Conservation (phyloP, 2,888 invertebrate species). For the Conops quadrifasciatus region DNA sequence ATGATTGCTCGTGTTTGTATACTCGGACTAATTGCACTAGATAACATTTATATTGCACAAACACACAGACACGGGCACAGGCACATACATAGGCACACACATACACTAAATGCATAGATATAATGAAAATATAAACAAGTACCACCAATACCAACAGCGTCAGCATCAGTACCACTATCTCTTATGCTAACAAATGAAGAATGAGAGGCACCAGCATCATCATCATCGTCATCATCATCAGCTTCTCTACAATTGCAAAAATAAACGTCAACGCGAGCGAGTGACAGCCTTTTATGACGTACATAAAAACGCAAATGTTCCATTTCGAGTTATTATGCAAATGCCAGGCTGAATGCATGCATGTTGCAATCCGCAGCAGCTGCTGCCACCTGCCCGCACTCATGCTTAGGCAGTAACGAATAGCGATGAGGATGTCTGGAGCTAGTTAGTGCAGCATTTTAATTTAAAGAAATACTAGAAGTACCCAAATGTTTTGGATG, state of each 20-base stretch:
- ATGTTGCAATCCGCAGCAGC: not conserved
- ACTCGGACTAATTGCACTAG: slow-evolving; percentile 16
- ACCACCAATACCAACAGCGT: not conserved
- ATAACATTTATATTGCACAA: not conserved
- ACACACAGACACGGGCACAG: not conserved
- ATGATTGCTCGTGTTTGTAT: not conserved
- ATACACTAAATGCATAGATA: not conserved
- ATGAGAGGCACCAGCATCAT: not conserved
- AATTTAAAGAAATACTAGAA: slow-evolving; percentile 39
- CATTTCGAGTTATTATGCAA: slow-evolving; percentile 43
- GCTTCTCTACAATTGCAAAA: slow-evolving; percentile 30
- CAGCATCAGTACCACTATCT: not conserved
- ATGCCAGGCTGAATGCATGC: slow-evolving; percentile 30
- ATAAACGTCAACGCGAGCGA: slow-evolving; percentile 39
- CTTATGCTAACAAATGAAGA: too few species aligned
- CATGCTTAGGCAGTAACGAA: not conserved
- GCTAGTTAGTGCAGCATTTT: slow-evolving; percentile 41
- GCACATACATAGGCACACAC: not conserved
- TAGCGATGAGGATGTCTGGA: slow-evolving; percentile 35
- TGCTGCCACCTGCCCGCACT: not conserved
- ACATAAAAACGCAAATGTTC: slow-evolving; percentile 27
- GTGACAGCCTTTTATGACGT: slow-evolving; percentile 37
- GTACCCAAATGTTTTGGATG: slow-evolving; percentile 25
- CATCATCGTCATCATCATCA: slow-evolving; percentile 15
- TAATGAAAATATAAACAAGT: not conserved